These are phyloP conservation scores for Zaprionus vittiger DNA, from an alignment of 1,140 invertebrate genomes.

Conservation along the genomic window DNA sequence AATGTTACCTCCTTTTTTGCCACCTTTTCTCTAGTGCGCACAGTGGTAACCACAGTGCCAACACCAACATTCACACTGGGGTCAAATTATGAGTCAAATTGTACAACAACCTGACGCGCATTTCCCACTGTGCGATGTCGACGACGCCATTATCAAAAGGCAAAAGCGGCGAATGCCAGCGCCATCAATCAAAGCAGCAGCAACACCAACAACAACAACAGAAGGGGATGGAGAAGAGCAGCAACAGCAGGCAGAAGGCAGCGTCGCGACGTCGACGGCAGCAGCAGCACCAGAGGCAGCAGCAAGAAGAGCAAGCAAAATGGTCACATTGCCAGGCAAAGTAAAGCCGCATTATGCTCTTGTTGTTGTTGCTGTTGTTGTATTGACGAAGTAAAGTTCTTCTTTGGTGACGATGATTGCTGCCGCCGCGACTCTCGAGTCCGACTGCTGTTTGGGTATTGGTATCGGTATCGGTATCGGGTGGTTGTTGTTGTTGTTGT, in stretches of 20 bases:
- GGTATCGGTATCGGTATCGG: constrained; percentile 65
- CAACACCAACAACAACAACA: constrained; percentile 51
- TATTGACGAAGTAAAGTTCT: constrained; percentile 78
- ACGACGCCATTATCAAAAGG: constrained; percentile 77
- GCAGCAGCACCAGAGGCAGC: constrained; percentile 29
- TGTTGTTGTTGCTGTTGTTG: constrained; percentile 61
- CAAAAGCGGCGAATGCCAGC: constrained; percentile 60
- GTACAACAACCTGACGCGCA: constrained; percentile 68
- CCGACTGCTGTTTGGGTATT: constrained; percentile 49
- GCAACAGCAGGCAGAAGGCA: constrained; percentile 33
- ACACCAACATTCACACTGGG: constrained; percentile 41
- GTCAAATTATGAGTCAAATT: constrained; percentile 79
- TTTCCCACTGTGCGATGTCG: constrained; percentile 58
- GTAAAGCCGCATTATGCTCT: constrained; percentile 44
- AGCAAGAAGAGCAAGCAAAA: constrained; percentile 65
- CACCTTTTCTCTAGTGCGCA: constrained; percentile 39
- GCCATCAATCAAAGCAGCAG: constrained; percentile 77
- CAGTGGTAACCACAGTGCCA: constrained; percentile 63
- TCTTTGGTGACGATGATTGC: constrained; percentile 81
- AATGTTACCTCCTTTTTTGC: constrained; percentile 47
- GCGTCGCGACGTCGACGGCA: constrained; percentile 30
- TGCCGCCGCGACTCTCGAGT: constrained; percentile 45
- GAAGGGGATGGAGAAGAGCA: not conserved
- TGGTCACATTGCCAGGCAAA: constrained; percentile 30
- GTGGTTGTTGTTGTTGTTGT: constrained; percentile 53